Percentiles rank a stretch among this genome's conserved stretches.
Evolutionary conservation across 2,888 invertebrate genomes (phyloP).

Genomic region (Cerastis leucographa): DNA sequence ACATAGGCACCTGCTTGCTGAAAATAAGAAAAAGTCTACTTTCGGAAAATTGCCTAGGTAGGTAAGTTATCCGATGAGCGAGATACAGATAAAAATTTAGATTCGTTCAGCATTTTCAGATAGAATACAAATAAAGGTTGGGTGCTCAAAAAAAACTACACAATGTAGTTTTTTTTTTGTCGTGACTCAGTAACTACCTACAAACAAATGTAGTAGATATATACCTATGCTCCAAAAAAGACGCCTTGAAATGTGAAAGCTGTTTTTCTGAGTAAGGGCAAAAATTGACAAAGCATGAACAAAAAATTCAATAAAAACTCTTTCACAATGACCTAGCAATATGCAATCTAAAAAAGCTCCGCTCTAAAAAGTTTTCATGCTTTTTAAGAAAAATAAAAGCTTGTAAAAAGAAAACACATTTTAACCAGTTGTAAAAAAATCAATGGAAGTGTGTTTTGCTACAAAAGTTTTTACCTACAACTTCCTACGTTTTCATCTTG

Average conservation of each 20-base stretch:
- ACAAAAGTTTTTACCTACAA: conserved; percentile 20
- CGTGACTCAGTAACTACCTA: conserved; percentile 22
- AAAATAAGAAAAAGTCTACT: conserved; percentile 59
- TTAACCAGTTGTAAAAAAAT: not conserved
- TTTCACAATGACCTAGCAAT: conserved; percentile 11
- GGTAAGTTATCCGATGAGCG: conserved; percentile 49
- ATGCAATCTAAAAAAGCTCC: not conserved
- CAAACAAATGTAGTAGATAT: not conserved
- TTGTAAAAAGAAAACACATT: conserved; percentile 16
- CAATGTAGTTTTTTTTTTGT: no score
- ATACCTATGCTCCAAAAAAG: conserved; percentile 32
- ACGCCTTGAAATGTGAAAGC: conserved; percentile 35
- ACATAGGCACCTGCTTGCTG: conserved; percentile 43
- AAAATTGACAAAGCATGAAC: conserved; percentile 30
- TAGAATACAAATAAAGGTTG: conserved; percentile 47
- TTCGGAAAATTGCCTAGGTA: conserved; percentile 53
- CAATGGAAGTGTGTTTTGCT: conserved; percentile 18
- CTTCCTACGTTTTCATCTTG: conserved; percentile 43
- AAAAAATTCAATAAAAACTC: conserved; percentile 29
- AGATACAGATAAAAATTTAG: conserved; percentile 57
- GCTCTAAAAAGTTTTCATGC: not conserved
- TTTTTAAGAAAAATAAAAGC: not conserved
- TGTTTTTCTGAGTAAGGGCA: conserved; percentile 32
- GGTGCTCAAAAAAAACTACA: no score
- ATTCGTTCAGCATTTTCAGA: conserved; percentile 57